These are phyloP conservation scores for Trichomycterus rosablanca DNA, from an alignment of 2,113 vertebrate genomes.

Conservation along the genomic window DNA sequence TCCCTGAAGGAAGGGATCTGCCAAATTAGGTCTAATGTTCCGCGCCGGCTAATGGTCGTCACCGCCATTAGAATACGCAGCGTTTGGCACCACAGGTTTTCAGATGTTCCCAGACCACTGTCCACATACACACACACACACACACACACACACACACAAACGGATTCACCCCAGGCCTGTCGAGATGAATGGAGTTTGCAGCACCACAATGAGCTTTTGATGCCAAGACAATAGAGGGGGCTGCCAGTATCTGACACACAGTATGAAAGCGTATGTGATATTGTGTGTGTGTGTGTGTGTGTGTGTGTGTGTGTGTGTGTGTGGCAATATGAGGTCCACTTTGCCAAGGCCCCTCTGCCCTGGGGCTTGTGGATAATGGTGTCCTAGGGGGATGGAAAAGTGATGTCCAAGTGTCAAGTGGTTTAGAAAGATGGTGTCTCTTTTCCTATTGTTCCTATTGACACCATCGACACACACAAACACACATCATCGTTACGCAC, in stretches of 20 bases:
- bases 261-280: slow-evolving; percentile 5
- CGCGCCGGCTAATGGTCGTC: slow-evolving; percentile 73
- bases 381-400: slow-evolving; percentile 69
- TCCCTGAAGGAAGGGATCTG: slow-evolving; percentile 71
- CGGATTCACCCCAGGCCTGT: slow-evolving; percentile 43
- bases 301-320: slow-evolving; percentile 60
- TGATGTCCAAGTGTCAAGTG: slow-evolving; percentile 71
- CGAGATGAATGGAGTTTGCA: slow-evolving; percentile 75
- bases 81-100: slow-evolving; percentile 54
- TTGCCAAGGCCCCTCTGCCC: slow-evolving; percentile 57
- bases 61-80: slow-evolving; percentile 69
- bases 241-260: slow-evolving; percentile 67
- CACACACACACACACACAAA: slow-evolving; percentile 17
- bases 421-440: slow-evolving; percentile 66
- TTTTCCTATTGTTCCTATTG: slow-evolving; percentile 43
- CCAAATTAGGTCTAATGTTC: slow-evolving; percentile 79
- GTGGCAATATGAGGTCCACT: slow-evolving; percentile 72
- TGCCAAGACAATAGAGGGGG: slow-evolving; percentile 76
- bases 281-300: slow-evolving; percentile 59
- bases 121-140: slow-evolving; percentile 21
- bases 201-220: slow-evolving; percentile 80
- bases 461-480: slow-evolving; percentile 47
- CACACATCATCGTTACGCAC: slow-evolving; percentile 20
- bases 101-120: slow-evolving; percentile 37
- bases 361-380: slow-evolving; percentile 65